Conservation (phyloP, 2,113 vertebrate species). For the Sinosuthora webbiana region DNA sequence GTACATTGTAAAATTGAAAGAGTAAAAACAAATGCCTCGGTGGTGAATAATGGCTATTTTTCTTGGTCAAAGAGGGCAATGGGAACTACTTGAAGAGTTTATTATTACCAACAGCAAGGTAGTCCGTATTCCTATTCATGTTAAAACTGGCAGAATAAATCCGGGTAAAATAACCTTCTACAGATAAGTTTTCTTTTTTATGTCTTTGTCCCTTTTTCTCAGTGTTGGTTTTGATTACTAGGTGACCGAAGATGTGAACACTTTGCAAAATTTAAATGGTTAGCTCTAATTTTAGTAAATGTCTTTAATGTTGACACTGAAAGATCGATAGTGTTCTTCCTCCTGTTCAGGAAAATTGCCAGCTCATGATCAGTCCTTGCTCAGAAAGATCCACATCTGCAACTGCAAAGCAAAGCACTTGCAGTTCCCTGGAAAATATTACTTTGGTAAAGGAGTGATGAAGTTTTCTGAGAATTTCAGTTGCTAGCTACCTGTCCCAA, state of each 20-base stretch:
- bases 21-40: background rate
- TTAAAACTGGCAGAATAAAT: background rate
- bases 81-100: background rate
- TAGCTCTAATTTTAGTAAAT: constrained; percentile 6
- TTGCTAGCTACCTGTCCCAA: background rate
- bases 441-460: background rate
- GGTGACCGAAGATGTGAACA: background rate
- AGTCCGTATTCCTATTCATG: background rate
- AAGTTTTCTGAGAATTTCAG: background rate
- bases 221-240: background rate
- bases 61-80: background rate
- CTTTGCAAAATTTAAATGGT: background rate
- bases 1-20: background rate
- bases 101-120: background rate
- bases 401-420: background rate
- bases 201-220: background rate
- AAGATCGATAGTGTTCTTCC: background rate
- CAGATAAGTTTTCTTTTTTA: background rate
- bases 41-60: background rate
- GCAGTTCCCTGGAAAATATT: background rate
- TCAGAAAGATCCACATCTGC: background rate
- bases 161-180: background rate
- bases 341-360: background rate
- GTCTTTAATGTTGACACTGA: background rate
- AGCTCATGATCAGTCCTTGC: background rate